A percentile compares a stretch with the other conserved stretches of the same genome.
These are phyloP conservation scores for Montipora capricornis DNA, from an alignment of 64 coral and sea anemone genomes.

Conservation along the genomic window DNA sequence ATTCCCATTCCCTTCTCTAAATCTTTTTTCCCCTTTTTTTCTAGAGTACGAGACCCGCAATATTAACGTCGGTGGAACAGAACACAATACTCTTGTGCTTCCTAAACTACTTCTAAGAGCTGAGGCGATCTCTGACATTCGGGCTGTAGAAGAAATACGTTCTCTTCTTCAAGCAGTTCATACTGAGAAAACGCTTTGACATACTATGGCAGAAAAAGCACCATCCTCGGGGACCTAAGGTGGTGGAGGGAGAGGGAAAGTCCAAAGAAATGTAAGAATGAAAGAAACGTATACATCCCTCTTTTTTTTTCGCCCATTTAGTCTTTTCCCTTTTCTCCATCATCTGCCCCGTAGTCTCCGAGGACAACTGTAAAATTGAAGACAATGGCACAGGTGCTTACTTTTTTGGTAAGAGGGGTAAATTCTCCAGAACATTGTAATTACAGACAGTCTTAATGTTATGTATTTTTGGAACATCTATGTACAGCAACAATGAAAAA, in stretches of 20 bases:
- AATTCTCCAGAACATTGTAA: background rate
- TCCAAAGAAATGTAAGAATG: too few relatives aligned
- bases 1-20: too few relatives aligned
- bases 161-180: constrained; percentile 16
- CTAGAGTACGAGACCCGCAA: constrained; percentile 67
- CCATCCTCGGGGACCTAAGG: too few relatives aligned
- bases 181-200: background rate
- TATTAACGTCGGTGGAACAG: constrained; percentile 62
- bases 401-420: too few relatives aligned
- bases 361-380: too few relatives aligned
- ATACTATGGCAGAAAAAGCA: background rate
- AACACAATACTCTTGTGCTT: constrained; percentile 62
- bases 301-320: too few relatives aligned
- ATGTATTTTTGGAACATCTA: background rate
- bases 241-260: too few relatives aligned
- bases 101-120: constrained; percentile 76
- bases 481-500: background rate
- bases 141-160: constrained; percentile 64
- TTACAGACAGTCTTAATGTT: background rate
- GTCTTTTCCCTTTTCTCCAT: too few relatives aligned
- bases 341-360: too few relatives aligned
- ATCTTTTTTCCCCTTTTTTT: background rate
- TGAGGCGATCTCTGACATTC: constrained; percentile 61
- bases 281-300: too few relatives aligned
- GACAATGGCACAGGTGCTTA: too few relatives aligned